These are phyloP conservation scores for Albula glossodonta DNA, from an alignment of 2,113 vertebrate genomes.

Conservation along the genomic window DNA sequence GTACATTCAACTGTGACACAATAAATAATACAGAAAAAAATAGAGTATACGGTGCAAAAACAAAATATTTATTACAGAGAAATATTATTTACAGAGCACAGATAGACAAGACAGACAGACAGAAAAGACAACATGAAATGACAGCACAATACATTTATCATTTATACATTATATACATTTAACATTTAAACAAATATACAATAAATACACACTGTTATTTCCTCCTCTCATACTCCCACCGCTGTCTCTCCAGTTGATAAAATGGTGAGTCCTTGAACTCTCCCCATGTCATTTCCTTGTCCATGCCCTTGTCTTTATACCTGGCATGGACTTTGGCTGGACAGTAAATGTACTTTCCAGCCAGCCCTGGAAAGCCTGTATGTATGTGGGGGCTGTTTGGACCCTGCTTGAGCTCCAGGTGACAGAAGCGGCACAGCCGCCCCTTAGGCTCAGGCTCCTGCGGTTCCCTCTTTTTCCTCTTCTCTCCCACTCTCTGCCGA, in stretches of 20 bases:
- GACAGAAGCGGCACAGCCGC: constrained; percentile 21
- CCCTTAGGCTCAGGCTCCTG: not conserved
- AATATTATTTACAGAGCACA: too few species aligned
- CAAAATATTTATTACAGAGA: too few species aligned
- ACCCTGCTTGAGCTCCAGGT: constrained; percentile 18
- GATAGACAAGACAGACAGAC: too few species aligned
- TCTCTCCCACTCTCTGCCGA: not conserved
- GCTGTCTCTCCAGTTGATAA: not conserved
- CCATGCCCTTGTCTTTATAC: constrained; percentile 14
- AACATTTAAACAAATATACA: too few species aligned
- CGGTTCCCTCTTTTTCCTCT: not conserved
- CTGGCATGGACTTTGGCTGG: constrained; percentile 11
- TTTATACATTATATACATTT: too few species aligned
- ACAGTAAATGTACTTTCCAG: constrained; percentile 33
- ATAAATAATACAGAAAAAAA: too few species aligned
- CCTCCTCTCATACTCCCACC: not conserved
- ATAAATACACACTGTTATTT: not conserved
- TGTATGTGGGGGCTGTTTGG: constrained; percentile 29
- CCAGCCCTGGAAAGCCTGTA: constrained; percentile 18
- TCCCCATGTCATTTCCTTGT: not conserved
- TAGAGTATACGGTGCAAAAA: too few species aligned
- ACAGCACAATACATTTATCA: too few species aligned
- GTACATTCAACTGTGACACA: too few species aligned
- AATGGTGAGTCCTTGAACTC: not conserved
- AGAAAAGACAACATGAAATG: too few species aligned